phyloP scores from a whole-genome alignment of 1,140 invertebrate species.

The Ectropis grisescens region DNA sequence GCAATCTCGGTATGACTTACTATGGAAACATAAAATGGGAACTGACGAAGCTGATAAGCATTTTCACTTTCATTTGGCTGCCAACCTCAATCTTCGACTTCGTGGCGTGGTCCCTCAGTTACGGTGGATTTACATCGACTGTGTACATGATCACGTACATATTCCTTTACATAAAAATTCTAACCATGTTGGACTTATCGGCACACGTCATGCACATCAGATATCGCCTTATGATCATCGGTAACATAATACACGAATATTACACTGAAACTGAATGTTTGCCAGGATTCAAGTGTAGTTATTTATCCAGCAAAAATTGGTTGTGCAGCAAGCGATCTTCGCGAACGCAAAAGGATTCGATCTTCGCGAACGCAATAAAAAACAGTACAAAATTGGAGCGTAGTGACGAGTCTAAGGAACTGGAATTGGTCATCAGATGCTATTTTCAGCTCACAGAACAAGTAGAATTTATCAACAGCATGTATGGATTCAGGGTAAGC shows the following conservation, averaged over 20 bases:
- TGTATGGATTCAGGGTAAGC: constrained; percentile 37
- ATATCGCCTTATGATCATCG: constrained; percentile 18
- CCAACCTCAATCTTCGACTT: constrained; percentile 19
- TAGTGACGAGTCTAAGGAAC: constrained; percentile 3
- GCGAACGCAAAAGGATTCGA: background rate
- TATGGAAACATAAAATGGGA: constrained; percentile 14
- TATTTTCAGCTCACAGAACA: constrained; percentile 32
- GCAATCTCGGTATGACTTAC: constrained; percentile 14
- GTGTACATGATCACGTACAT: constrained; percentile 22
- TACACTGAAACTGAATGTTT: constrained; percentile 3
- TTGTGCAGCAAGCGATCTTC: constrained; percentile 6
- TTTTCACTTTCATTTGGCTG: constrained; percentile 21
- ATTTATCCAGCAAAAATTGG: constrained; percentile 17
- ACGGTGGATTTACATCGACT: constrained; percentile 16
- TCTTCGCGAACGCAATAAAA: constrained; percentile 1
- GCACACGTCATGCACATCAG: constrained; percentile 28
- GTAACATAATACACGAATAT: constrained; percentile 14
- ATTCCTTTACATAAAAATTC: constrained; percentile 32
- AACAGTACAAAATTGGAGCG: background rate
- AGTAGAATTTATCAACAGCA: constrained; percentile 28
- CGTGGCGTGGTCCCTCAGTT: constrained; percentile 20
- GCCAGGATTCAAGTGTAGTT: constrained; percentile 7
- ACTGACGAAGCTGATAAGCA: constrained; percentile 14
- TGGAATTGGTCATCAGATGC: constrained; percentile 22
- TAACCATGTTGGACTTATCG: constrained; percentile 30